phyloP scores from a whole-genome alignment of 2,888 invertebrate genomes.

The Sinohyriopsis cumingii region DNA sequence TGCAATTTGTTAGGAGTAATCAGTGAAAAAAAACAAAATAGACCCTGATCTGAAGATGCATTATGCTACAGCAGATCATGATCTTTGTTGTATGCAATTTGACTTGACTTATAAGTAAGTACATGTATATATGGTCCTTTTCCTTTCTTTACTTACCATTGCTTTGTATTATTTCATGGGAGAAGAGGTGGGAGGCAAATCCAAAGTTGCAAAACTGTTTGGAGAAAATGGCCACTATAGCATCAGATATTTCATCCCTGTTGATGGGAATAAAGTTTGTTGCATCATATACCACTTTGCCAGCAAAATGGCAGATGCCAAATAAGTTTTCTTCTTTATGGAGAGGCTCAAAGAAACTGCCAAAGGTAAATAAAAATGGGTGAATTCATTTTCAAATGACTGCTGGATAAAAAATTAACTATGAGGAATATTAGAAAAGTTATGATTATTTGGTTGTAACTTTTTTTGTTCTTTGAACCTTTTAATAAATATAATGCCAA shows the following conservation, averaged over 20 bases:
- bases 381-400: neutral
- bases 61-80: too few species aligned
- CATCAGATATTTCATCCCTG: slow-evolving; percentile 92
- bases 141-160: slow-evolving; percentile 73
- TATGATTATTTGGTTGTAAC: too few species aligned
- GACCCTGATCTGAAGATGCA: too few species aligned
- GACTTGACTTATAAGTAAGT: too few species aligned
- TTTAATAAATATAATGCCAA: too few species aligned
- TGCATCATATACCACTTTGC: slow-evolving; percentile 89
- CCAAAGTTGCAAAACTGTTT: slow-evolving; percentile 95
- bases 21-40: too few species aligned
- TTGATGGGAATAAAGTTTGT: slow-evolving; percentile 92
- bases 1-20: too few species aligned
- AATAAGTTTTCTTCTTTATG: slow-evolving; percentile 76
- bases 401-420: neutral
- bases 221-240: slow-evolving; percentile 92
- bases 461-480: too few species aligned
- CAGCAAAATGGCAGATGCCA: slow-evolving; percentile 92
- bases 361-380: slow-evolving; percentile 12
- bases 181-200: slow-evolving; percentile 97
- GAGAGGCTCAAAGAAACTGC: slow-evolving; percentile 83
- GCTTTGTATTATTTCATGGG: slow-evolving; percentile 87
- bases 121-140: too few species aligned
- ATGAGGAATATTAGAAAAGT: neutral
- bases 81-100: too few species aligned